These are phyloP conservation scores for Triplophysa bombifrons DNA, from an alignment of 2,797 vertebrate species.

Conservation along the genomic window DNA sequence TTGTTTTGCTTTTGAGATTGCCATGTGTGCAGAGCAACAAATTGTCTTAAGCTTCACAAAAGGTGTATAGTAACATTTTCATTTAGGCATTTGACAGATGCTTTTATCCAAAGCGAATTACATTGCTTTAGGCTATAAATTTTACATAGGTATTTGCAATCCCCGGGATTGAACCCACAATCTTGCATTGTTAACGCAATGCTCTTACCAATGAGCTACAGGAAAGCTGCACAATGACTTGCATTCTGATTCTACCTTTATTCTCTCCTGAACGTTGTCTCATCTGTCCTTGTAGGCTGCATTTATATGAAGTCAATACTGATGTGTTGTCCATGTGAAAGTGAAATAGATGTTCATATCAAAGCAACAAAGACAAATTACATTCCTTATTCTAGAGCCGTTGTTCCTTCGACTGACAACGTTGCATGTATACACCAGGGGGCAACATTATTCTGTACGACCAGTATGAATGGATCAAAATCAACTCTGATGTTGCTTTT, in stretches of 20 bases:
- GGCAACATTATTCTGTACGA: conserved; percentile 68
- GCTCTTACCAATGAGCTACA: too few relatives aligned
- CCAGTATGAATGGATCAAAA: conserved; percentile 36
- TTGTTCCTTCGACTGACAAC: conserved; percentile 11
- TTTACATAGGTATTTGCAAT: too few relatives aligned
- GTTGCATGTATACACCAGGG: conserved; percentile 65
- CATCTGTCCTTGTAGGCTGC: conserved; percentile 16
- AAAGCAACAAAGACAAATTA: conserved; percentile 34
- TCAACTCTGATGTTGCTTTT: conserved; percentile 57
- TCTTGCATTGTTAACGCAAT: too few relatives aligned
- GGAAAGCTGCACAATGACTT: conserved; percentile 21
- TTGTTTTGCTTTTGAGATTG: conserved; percentile 21
- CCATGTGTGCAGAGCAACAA: conserved; percentile 10
- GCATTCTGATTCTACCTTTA: background rate
- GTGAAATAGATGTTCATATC: conserved; percentile 30
- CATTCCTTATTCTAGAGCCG: conserved; percentile 15
- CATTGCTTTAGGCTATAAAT: too few relatives aligned
- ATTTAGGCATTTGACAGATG: too few relatives aligned
- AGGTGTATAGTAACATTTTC: too few relatives aligned
- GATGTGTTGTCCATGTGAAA: background rate
- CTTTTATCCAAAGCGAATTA: too few relatives aligned
- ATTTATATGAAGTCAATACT: conserved; percentile 28
- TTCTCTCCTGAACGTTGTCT: background rate
- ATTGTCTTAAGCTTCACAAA: conserved; percentile 8
- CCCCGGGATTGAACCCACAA: too few relatives aligned